These are phyloP conservation scores for Scaptomyza tumidula DNA, from an alignment of 2,888 invertebrate genomes.

Conservation along the genomic window DNA sequence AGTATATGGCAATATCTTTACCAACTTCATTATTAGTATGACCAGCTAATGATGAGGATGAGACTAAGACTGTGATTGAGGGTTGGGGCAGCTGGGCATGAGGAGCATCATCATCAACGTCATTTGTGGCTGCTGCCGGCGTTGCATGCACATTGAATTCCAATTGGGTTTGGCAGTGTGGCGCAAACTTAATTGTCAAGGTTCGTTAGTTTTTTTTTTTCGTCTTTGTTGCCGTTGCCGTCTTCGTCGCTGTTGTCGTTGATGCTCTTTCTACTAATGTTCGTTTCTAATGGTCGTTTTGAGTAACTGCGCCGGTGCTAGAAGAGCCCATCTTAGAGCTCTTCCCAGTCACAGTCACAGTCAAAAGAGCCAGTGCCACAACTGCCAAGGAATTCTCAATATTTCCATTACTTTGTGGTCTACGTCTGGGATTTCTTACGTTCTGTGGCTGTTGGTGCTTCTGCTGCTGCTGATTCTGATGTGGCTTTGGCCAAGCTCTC, in stretches of 20 bases:
- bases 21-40: constrained; percentile 66
- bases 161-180: constrained; percentile 77
- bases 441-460: constrained; percentile 32
- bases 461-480: constrained; percentile 23
- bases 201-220: constrained; percentile 75
- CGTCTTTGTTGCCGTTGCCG: constrained; percentile 1
- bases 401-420: constrained; percentile 78
- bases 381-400: constrained; percentile 74
- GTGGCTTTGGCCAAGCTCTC: constrained; percentile 43
- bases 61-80: background rate
- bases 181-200: constrained; percentile 78
- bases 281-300: constrained; percentile 76
- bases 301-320: constrained; percentile 65
- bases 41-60: constrained; percentile 50
- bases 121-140: constrained; percentile 64
- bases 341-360: constrained; percentile 34
- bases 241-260: constrained; percentile 17
- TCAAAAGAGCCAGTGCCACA: constrained; percentile 39
- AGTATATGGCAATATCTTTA: constrained; percentile 48
- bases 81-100: constrained; percentile 24
- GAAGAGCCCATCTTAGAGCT: constrained; percentile 14
- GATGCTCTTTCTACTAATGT: constrained; percentile 65
- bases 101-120: constrained; percentile 69
- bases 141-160: constrained; percentile 76
- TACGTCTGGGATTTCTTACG: constrained; percentile 68